A percentile compares a stretch with the other conserved stretches of the same genome.
phyloP scores from a whole-genome alignment of 2,113 vertebrate genomes.

The Eulacestoma nigropectus region DNA sequence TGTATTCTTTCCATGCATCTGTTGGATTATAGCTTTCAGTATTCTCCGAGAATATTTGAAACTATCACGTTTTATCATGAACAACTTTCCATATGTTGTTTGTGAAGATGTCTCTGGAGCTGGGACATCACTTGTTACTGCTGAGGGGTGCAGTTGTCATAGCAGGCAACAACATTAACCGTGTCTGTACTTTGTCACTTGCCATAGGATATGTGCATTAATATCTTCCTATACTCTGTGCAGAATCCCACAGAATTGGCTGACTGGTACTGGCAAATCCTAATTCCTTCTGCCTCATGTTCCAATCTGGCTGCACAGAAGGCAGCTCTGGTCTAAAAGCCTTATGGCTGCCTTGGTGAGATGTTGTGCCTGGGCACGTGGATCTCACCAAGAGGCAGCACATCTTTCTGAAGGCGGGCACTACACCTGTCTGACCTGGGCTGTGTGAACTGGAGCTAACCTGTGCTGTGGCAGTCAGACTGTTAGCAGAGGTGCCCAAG shows the following conservation, averaged over 20 bases:
- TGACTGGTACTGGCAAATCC: not conserved
- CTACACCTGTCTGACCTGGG: accelerated
- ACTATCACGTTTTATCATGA: not conserved
- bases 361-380: accelerated
- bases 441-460: not conserved
- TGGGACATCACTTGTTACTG: not conserved
- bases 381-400: not conserved
- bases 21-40: not conserved
- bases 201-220: not conserved
- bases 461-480: not conserved
- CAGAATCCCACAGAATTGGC: not conserved
- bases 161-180: not conserved
- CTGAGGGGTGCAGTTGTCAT: not conserved
- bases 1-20: not conserved
- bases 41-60: not conserved
- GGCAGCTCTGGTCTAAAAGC: not conserved
- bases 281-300: not conserved
- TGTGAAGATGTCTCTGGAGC: not conserved
- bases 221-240: not conserved
- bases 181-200: not conserved
- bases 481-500: not conserved
- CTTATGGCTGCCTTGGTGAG: accelerated
- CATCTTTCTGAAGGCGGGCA: not conserved
- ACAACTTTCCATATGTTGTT: not conserved
- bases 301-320: not conserved